Evolutionary conservation across 2,113 vertebrate species (phyloP), one percentile per base, ranked within the genome.

Genomic region (Tragelaphus strepsiceros): DNA sequence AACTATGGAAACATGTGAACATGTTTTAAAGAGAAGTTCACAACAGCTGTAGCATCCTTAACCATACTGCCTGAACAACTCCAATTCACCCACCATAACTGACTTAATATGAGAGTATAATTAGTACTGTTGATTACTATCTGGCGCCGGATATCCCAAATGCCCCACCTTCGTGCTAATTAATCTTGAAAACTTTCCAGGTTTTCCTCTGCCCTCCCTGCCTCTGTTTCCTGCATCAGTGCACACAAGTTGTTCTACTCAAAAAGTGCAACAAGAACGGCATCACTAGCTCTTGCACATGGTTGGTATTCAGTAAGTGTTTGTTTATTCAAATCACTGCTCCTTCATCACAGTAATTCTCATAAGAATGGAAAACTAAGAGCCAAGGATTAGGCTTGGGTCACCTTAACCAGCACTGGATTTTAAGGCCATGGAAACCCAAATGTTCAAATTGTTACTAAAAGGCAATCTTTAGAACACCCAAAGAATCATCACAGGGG

Each of bases 101-200:
- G 97, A 98, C 94, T 96, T 90, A 94, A 83, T 94, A 82, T 64
- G 97, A 98, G 95, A 54, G 21, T 91, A 96, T 97, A 97, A 98
- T 98, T 98, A 98, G 95, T 83, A 61, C 81, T 94, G 92, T 58
- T 96, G 90, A 98, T 98, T 92, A 87, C 96, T 98, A 92, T 97
- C 97, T 97, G 87, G 90, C 97, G 96, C 97, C 94, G 96, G 94
- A 96, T 85, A 98, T 98, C 97, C 96, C 98, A 97, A 98, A 96
- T 97, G 97, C 95, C 94, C 92, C 97, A 96, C 97, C 96, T 98
- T 96, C 53, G 1, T 95, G 92, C 95, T 98, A 98, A 98, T 98
- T 98, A 98, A 97, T 94, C 97, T 98, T 98, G 97, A 98, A 98
- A 98, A 98, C 85, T 98, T 97, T 97, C 97, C 97, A 98, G 96